Percentiles rank a stretch among this genome's conserved stretches.
Evolutionary conservation across 2,113 vertebrate genomes (phyloP).

Genomic region (Myiagra hebetior): DNA sequence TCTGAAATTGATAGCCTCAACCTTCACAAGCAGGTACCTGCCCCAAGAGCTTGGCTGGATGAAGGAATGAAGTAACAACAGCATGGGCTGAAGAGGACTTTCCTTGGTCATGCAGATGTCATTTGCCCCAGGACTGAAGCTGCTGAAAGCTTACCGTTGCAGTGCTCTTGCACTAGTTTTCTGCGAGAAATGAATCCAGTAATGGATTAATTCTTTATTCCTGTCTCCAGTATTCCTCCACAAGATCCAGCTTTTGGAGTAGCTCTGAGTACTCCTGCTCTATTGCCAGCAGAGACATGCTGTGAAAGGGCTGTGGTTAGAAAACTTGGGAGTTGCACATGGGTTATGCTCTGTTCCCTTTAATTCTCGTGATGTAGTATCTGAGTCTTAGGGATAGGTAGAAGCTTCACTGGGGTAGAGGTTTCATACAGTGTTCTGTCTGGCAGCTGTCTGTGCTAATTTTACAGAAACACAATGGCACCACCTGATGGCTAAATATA

Average conservation of each 20-base stretch:
- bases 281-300: neutral
- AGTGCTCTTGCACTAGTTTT: neutral
- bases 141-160: neutral
- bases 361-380: neutral
- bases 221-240: neutral
- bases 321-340: neutral
- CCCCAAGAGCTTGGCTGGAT: neutral
- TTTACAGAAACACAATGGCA: neutral
- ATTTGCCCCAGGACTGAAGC: neutral
- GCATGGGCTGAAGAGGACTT: neutral
- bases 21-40: slow-evolving; percentile 91
- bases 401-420: neutral
- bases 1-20: slow-evolving; percentile 94
- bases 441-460: neutral
- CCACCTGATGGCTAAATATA: slow-evolving; percentile 17
- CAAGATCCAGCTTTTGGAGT: neutral
- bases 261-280: neutral
- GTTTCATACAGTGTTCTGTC: neutral
- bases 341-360: neutral
- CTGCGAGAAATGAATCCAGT: neutral
- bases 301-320: neutral
- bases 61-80: neutral
- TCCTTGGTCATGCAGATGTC: neutral
- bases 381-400: neutral
- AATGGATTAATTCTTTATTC: neutral